These are phyloP conservation scores for Stigmatopora argus DNA, from an alignment of 2,113 vertebrate species.

Conservation along the genomic window DNA sequence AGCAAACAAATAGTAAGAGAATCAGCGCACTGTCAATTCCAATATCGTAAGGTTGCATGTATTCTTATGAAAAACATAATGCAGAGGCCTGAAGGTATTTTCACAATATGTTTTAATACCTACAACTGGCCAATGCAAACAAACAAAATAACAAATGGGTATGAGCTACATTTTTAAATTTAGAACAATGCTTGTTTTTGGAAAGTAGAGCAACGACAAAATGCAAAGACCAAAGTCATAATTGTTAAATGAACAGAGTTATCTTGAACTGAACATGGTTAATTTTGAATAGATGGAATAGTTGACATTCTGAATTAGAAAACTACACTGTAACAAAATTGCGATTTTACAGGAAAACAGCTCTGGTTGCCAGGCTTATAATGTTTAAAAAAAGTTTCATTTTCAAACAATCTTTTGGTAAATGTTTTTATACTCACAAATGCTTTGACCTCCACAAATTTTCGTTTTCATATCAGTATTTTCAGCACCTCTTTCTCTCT, in stretches of 20 bases:
- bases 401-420: slow-evolving; percentile 3
- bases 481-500: slow-evolving; percentile 16
- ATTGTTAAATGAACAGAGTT: too few species aligned
- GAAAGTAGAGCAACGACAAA: too few species aligned
- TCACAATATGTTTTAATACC: not conserved
- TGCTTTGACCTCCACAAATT: slow-evolving; percentile 32
- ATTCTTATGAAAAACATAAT: not conserved
- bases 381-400: not conserved
- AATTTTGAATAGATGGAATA: too few species aligned
- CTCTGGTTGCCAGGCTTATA: too few species aligned
- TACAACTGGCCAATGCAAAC: too few species aligned
- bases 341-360: too few species aligned
- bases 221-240: too few species aligned
- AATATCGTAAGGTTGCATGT: not conserved
- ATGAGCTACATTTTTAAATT: not conserved
- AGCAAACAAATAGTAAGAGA: not conserved
- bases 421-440: slow-evolving; percentile 6
- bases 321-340: too few species aligned
- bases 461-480: slow-evolving; percentile 19
- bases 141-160: not conserved
- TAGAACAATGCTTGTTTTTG: too few species aligned
- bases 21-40: not conserved
- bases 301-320: too few species aligned
- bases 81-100: not conserved
- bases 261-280: too few species aligned